Percentiles rank a stretch among this genome's conserved stretches.
Evolutionary conservation across 2,113 vertebrate species (phyloP).

Genomic region (Artemisiospiza belli): DNA sequence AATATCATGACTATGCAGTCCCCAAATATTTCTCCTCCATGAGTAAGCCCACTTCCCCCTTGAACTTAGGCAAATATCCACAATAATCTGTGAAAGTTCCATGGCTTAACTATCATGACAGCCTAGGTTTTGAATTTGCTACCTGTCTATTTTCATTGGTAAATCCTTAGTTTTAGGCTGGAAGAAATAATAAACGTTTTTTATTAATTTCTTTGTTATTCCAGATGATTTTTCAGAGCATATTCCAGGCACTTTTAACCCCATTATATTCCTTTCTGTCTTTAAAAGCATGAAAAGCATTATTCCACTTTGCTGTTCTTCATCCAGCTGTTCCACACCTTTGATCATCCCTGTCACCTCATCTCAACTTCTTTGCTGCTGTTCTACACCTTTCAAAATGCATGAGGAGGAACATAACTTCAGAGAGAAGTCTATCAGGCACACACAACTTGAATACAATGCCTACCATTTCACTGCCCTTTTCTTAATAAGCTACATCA

Average conservation of each 20-base stretch:
- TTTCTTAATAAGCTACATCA: neutral
- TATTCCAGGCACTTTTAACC: neutral
- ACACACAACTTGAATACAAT: neutral
- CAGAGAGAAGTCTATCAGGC: neutral
- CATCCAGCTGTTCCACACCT: neutral
- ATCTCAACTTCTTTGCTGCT: neutral
- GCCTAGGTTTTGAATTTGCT: neutral
- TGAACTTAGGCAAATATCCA: neutral
- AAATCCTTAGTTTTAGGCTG: neutral
- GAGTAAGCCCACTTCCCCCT: neutral
- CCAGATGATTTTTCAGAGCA: neutral
- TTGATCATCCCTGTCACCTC: neutral
- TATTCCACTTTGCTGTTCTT: neutral
- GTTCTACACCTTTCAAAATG: neutral
- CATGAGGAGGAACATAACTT: neutral
- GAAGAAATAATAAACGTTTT: neutral
- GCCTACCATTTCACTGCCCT: neutral
- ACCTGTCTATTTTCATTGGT: neutral
- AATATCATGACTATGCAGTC: neutral
- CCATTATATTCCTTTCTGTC: neutral
- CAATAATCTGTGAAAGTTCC: neutral
- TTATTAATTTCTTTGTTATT: neutral
- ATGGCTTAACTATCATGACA: neutral
- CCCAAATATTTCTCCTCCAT: neutral
- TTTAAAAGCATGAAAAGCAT: neutral